Evolutionary conservation across 2,797 vertebrate genomes (phyloP).

Genomic region (Darevskia mixta): DNA sequence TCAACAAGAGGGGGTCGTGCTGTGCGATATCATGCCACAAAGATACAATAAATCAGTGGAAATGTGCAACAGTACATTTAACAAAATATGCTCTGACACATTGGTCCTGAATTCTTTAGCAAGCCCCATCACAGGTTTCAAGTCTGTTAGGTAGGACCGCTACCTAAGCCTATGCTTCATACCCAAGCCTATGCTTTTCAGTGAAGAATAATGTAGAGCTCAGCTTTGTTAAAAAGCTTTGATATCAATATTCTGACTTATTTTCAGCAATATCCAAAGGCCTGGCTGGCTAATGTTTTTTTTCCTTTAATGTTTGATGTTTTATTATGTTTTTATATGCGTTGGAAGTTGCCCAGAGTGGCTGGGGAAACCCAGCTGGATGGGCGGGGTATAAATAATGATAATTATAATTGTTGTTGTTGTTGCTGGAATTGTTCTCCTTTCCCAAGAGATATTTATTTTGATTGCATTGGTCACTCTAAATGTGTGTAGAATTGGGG

Average conservation of each 20-base stretch:
- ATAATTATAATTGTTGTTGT: neutral
- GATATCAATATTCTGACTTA: neutral
- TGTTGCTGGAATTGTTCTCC: neutral
- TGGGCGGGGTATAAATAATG: too few species aligned
- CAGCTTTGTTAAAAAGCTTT: neutral
- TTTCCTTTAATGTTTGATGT: too few species aligned
- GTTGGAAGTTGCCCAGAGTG: too few species aligned
- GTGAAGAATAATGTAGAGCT: accelerated
- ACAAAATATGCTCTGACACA: neutral
- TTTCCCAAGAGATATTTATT: neutral
- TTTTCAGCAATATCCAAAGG: neutral
- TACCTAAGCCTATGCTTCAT: neutral
- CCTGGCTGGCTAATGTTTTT: neutral
- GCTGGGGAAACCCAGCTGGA: too few species aligned
- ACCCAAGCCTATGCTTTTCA: neutral
- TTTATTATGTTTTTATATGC: too few species aligned
- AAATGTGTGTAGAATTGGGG: neutral
- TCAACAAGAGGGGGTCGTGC: too few species aligned
- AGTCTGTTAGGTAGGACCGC: neutral
- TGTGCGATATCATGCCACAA: neutral
- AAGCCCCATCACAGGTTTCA: too few species aligned
- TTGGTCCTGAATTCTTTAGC: neutral
- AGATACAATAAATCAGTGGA: accelerated
- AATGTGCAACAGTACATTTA: accelerated
- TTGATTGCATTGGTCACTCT: neutral